Evolutionary conservation across 35 echinoderm and acorn worm genomes (phyloP), one percentile per base, ranked within the genome.

Genomic region (Ophioderma brevispina): DNA sequence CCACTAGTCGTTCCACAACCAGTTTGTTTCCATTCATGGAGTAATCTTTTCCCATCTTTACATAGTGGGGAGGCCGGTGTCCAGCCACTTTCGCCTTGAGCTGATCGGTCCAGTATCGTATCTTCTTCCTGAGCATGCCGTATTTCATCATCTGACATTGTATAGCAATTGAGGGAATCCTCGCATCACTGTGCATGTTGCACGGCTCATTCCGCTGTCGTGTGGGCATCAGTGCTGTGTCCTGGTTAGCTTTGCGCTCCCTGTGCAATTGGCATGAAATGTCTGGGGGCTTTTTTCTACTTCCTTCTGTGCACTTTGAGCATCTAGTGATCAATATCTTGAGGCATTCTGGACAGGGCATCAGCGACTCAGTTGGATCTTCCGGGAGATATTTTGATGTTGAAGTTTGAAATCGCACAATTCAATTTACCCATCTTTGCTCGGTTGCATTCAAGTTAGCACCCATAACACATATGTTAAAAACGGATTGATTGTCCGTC

Each of bases 321-420:
- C n/a, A 56, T 80, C 39, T 89, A 89, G 30, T 15, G 25, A 32
- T 89, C 76, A 35, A 78, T 82, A 40, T 82, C 39, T 25, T 30
- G 31, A 31, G 82, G 90, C 82, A 86, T 86, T 76, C 90, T 41
- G 8, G 64, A 86, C 33, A 85, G 37, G 8, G 42, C 0, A 31
- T 87, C 90, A 13, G 90, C 90, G 76, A 17, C 11, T 31, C 35
- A 79, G n/a, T n/a, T 92, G 13, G 34, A 34, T n/a, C 78, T 85
- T 19, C 90, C 82, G 25, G 90, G 84, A 0, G 32, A 32, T 33
- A 79, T 86, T 13, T 77, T 49, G 28, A 86, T 78, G 19, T 59
- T 37, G 2, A 92, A 78, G n/a, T n/a, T 85, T 32, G 41, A 92
- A 81, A 32, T 46, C 35, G 40, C n/a, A 64, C 46, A 0, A 91